Evolutionary conservation across 2,113 vertebrate genomes (phyloP).

Genomic region (Phalacrocorax brasilianus): DNA sequence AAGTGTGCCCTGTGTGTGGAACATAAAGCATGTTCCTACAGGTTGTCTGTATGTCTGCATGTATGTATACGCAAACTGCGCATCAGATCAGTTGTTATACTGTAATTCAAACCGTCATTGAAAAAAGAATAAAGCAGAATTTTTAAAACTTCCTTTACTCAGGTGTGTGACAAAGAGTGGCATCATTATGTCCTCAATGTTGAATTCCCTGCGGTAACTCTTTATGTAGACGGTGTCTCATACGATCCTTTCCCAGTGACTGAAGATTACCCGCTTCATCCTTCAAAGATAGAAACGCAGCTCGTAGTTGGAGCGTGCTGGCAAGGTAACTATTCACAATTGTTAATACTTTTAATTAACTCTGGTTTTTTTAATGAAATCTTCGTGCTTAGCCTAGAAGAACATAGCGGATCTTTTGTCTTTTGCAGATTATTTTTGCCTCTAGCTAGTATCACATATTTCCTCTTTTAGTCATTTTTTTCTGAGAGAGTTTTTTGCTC

Average conservation of each 20-base stretch:
- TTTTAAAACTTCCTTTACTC: background rate
- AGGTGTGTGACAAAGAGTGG: conserved; percentile 98
- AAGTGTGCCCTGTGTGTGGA: background rate
- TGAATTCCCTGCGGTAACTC: conserved; percentile 85
- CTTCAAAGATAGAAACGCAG: conserved; percentile 87
- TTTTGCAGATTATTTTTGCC: background rate
- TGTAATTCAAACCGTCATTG: background rate
- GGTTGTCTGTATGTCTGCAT: background rate
- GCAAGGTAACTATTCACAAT: conserved; percentile 83
- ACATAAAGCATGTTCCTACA: background rate
- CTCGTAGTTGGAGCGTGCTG: conserved; percentile 96
- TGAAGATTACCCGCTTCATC: conserved; percentile 92
- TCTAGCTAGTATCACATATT: background rate
- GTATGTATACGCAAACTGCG: background rate
- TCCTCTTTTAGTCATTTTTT: background rate
- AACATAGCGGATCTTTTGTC: background rate
- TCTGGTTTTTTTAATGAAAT: background rate
- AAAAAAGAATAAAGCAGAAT: background rate
- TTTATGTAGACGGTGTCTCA: conserved; percentile 88
- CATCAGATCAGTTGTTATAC: background rate
- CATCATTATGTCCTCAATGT: conserved; percentile 95
- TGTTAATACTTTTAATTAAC: background rate
- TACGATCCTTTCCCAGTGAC: conserved; percentile 94
- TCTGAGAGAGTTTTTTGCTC: background rate
- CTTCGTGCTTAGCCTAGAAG: background rate